Conservation (phyloP, 1,140 invertebrate species). For the Neuroterus valhalla region DNA sequence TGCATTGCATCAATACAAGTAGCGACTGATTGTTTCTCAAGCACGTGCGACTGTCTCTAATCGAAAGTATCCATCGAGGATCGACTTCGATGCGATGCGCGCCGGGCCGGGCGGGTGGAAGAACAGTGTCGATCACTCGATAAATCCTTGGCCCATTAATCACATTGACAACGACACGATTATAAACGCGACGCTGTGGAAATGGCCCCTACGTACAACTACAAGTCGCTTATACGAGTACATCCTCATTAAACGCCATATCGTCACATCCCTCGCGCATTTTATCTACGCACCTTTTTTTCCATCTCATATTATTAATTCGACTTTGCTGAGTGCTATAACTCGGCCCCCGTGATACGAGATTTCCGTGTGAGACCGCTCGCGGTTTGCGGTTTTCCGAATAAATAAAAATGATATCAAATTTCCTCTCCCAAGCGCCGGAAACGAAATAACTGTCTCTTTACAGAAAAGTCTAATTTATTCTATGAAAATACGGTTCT, state of each 20-base stretch:
- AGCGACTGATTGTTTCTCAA: neutral
- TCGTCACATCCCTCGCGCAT: conserved; percentile 49
- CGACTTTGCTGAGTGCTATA: conserved; percentile 53
- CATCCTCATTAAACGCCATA: conserved; percentile 66
- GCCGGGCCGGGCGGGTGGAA: too few species aligned
- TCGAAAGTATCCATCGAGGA: neutral
- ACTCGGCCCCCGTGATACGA: neutral
- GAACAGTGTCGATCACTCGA: conserved; percentile 28
- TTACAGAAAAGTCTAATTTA: too few species aligned
- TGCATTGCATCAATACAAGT: too few species aligned
- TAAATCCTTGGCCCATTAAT: conserved; percentile 24
- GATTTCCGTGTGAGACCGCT: neutral
- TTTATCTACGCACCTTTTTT: conserved; percentile 44
- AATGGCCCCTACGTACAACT: conserved; percentile 1
- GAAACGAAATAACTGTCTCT: too few species aligned
- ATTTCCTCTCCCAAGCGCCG: neutral
- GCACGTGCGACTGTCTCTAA: neutral
- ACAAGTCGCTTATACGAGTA: conserved; percentile 50
- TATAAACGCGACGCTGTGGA: conserved; percentile 5
- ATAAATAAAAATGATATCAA: neutral
- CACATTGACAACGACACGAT: neutral
- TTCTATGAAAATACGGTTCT: too few species aligned
- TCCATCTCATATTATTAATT: conserved; percentile 66
- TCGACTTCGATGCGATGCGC: conserved; percentile 8
- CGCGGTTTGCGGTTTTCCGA: neutral